These are phyloP conservation scores for Digitonthophagus gazella DNA, from an alignment of 2,888 invertebrate genomes.

Conservation along the genomic window DNA sequence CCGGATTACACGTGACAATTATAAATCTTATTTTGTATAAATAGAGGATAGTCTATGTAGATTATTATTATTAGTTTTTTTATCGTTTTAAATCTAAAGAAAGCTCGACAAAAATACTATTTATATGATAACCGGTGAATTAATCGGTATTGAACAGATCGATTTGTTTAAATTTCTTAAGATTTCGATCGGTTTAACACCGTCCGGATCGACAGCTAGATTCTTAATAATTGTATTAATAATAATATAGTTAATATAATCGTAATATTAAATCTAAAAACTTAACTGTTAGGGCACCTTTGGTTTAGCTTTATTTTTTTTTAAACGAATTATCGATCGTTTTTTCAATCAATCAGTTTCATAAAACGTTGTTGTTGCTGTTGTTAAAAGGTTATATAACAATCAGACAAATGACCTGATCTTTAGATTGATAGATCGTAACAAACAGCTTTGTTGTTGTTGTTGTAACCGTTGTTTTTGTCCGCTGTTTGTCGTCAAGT, in stretches of 20 bases:
- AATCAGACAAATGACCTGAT: no score
- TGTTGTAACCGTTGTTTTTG: constrained; percentile 26
- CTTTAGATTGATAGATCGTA: neutral
- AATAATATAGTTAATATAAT: constrained; percentile 22
- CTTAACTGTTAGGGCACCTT: constrained; percentile 77
- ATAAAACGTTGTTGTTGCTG: constrained; percentile 12
- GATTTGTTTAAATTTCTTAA: neutral
- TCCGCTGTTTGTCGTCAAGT: constrained; percentile 60
- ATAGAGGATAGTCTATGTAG: constrained; percentile 19
- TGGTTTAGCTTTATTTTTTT: constrained; percentile 78
- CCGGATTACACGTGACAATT: constrained; percentile 17
- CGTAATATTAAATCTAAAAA: constrained; percentile 50
- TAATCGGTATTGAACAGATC: no score
- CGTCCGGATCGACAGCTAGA: neutral
- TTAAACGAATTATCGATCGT: no score
- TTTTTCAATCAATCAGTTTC: constrained; percentile 16
- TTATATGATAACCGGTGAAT: neutral
- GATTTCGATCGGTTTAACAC: no score
- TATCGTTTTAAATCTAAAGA: constrained; percentile 38
- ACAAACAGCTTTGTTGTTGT: no score
- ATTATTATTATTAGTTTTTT: constrained; percentile 17
- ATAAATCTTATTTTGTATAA: constrained; percentile 19
- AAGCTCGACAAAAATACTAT: constrained; percentile 42
- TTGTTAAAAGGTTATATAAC: constrained; percentile 14
- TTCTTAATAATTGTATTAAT: neutral